Conservation (phyloP, 2,888 invertebrate genomes). For the Brachynemurus nebulosus region DNA sequence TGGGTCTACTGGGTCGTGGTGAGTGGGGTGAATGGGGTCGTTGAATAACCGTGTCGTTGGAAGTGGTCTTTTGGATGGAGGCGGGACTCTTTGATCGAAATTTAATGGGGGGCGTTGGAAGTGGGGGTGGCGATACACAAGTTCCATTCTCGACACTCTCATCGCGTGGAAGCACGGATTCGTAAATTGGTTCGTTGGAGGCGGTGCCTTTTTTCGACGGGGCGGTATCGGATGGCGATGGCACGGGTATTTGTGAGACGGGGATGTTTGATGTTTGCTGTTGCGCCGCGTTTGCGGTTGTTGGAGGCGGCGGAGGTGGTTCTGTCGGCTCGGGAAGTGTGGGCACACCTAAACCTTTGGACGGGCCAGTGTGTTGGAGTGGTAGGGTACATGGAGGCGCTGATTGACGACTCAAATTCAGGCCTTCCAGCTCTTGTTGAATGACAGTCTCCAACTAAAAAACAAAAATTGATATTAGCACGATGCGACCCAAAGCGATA, state of each 20-base stretch:
- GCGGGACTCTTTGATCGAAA: constrained; percentile 29
- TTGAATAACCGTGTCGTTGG: constrained; percentile 19
- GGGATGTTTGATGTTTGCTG: constrained; percentile 42
- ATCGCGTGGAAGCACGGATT: constrained; percentile 63
- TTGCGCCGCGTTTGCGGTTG: constrained; percentile 36
- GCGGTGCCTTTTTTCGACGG: constrained; percentile 20
- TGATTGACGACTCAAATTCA: constrained; percentile 31
- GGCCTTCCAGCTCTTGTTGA: constrained; percentile 44
- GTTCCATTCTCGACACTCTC: constrained; percentile 26
- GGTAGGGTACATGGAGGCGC: constrained; percentile 20
- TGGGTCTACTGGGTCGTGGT: constrained; percentile 36
- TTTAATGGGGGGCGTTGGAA: constrained; percentile 33
- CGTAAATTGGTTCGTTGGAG: constrained; percentile 68
- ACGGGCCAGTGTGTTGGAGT: constrained; percentile 20
- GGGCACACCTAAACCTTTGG: constrained; percentile 41
- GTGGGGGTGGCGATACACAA: constrained; percentile 32
- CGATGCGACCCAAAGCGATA: too few species aligned
- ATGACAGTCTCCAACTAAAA: constrained; percentile 44
- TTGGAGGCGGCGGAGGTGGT: constrained; percentile 54
- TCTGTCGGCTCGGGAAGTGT: constrained; percentile 65
- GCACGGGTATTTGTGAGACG: constrained; percentile 34
- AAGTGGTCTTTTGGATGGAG: constrained; percentile 25
- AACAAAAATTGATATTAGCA: too few species aligned
- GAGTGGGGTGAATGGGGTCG: constrained; percentile 28
- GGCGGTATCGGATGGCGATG: constrained; percentile 15